Evolutionary conservation across 1,140 invertebrate species (phyloP).

Genomic region (Drosophila sp.): DNA sequence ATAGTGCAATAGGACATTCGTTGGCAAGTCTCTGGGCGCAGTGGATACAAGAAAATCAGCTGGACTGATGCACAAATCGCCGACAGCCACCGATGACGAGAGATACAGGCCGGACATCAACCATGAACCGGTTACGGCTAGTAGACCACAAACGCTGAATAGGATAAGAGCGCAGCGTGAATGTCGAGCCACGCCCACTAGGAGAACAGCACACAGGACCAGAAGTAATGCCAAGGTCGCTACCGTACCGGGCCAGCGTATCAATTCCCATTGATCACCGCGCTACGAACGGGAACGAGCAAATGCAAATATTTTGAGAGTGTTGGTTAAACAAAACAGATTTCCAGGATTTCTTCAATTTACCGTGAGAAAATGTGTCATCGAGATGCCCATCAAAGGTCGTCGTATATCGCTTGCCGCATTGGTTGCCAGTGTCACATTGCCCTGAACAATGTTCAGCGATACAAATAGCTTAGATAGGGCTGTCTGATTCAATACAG

Average conservation of each 20-base stretch:
- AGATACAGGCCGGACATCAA: conserved; percentile 92
- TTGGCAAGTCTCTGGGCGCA: conserved; percentile 88
- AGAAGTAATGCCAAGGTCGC: conserved; percentile 90
- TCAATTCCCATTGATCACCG: conserved; percentile 86
- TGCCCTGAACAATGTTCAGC: conserved; percentile 87
- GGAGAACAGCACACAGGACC: conserved; percentile 90
- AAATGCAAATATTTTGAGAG: too few relatives aligned
- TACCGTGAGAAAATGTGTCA: conserved; percentile 87
- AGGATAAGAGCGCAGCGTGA: conserved; percentile 86
- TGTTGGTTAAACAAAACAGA: too few relatives aligned
- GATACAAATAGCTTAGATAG: conserved; percentile 87
- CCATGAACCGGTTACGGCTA: conserved; percentile 96
- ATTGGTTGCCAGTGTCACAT: conserved; percentile 88
- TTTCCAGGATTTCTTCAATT: conserved; percentile 7
- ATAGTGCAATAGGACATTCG: conserved; percentile 90
- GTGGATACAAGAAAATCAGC: conserved; percentile 91
- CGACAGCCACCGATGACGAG: conserved; percentile 91
- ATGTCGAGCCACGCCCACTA: conserved; percentile 92
- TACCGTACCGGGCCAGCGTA: conserved; percentile 92
- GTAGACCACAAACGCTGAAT: conserved; percentile 91
- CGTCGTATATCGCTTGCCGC: conserved; percentile 89
- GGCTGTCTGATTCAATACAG: conserved; percentile 89
- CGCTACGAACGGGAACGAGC: conserved; percentile 31
- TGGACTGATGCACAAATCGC: conserved; percentile 89
- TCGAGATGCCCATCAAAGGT: conserved; percentile 87